Base-by-base conservation (phyloP, 2,797 vertebrate genomes). In the Myotis findleyi region DNA sequence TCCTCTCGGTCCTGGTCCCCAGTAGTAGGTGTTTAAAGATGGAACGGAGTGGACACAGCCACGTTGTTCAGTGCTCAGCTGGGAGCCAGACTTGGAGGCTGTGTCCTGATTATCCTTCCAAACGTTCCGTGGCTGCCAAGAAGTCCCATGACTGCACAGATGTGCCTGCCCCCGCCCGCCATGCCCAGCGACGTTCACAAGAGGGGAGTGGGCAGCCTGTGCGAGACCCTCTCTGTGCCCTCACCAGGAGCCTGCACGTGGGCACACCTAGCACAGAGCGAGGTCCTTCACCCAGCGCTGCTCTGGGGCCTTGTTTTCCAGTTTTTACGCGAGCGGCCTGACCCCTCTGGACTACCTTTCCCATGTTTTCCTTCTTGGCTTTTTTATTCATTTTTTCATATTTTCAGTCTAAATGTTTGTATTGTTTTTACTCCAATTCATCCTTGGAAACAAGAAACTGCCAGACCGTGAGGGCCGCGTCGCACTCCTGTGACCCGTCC, bases 401-500 rank as follows among this genome's bases (percentile, higher is more conserved):
- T 30, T 72, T 73, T 73, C 76, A 44, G 21, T 72, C 36, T 17
- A 55, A 73, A 66, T 4, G 55, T 25, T 81, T 27, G 27, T 25
- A 6, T 13, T 4, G 12, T 33, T 80, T 62, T 27, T 23, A 53
- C 33, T 36, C 64, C 36, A 33, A 64, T 72, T 64, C 76, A 13
- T 44, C 44, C 64, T 27, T 21, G 8, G 76, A 93, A 80, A 30
- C 1, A 0, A 71, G 75, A 86, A 71, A 7, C 16, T 6, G 5
- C 51, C 51, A 14, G 53, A 51, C 38, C 1, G 2, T 16, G 20
- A 10, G 25, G 27, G 44, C 66, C 9, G 47, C 5, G 12, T 8
- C 27, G 41, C 0, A 0, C 55, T 25, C 27, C 20, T 0, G 27
- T 14, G 11, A 18, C 2, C 36, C 0, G 7, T 8, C 73, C 33